A percentile compares a stretch with the other conserved stretches of the same genome.
These are phyloP conservation scores for Pseudoips prasinana DNA, from an alignment of 2,888 invertebrate species.

Conservation along the genomic window DNA sequence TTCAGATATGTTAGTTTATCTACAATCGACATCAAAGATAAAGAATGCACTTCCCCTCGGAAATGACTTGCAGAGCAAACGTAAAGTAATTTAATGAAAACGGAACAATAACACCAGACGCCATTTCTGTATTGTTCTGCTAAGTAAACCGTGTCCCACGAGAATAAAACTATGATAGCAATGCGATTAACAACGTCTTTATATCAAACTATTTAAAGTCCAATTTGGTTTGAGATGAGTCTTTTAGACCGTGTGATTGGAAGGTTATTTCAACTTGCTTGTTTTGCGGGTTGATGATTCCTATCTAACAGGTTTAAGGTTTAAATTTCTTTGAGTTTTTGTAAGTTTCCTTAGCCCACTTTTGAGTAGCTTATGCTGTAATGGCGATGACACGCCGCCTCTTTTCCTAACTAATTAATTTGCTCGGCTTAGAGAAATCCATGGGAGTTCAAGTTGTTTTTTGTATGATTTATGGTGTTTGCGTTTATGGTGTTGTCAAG, in stretches of 20 bases:
- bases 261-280: background rate
- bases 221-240: constrained; percentile 9
- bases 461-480: constrained; percentile 21
- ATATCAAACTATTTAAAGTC: constrained; percentile 11
- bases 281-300: constrained; percentile 2
- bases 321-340: constrained; percentile 3
- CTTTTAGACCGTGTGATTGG: constrained; percentile 1
- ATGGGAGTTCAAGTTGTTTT: constrained; percentile 41
- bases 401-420: constrained; percentile 62
- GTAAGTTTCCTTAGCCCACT: constrained; percentile 47
- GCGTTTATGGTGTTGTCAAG: constrained; percentile 15
- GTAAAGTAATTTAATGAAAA: constrained; percentile 37
- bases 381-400: constrained; percentile 57
- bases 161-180: constrained; percentile 7
- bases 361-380: constrained; percentile 44
- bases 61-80: constrained; percentile 43
- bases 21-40: too few species aligned
- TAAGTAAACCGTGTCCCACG: constrained; percentile 39
- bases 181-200: constrained; percentile 10
- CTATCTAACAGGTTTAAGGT: constrained; percentile 14
- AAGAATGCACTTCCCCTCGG: constrained; percentile 25
- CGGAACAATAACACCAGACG: constrained; percentile 36
- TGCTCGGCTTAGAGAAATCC: constrained; percentile 62
- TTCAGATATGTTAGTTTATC: too few species aligned
- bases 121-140: constrained; percentile 40